Conservation (phyloP, 2,797 vertebrate genomes). For the Clarias platycephalus region DNA sequence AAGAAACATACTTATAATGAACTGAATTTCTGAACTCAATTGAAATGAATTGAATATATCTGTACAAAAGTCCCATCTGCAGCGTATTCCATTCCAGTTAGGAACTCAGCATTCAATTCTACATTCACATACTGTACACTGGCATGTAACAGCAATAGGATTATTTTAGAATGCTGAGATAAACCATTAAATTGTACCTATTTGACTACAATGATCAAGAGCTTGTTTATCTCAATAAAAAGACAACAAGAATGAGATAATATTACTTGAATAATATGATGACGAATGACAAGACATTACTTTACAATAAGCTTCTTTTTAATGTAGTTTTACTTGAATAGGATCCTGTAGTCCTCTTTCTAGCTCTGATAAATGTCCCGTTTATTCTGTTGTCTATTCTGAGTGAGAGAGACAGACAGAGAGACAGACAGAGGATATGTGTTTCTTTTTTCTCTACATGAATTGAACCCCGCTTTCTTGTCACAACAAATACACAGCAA, state of each 20-base stretch:
- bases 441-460: neutral
- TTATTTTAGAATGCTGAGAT: neutral
- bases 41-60: neutral
- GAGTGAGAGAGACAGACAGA: neutral
- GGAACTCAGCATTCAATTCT: neutral
- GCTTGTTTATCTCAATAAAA: no score
- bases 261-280: neutral
- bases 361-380: neutral
- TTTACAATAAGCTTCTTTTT: neutral
- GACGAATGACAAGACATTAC: neutral
- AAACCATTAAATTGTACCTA: neutral
- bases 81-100: neutral
- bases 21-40: neutral
- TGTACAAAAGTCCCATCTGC: neutral
- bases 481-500: neutral
- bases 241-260: neutral
- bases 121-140: no score
- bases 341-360: neutral
- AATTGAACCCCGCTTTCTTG: neutral
- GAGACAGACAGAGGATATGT: neutral
- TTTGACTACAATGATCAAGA: neutral
- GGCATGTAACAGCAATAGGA: neutral
- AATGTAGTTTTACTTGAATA: neutral
- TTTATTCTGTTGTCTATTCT: neutral
- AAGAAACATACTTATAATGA: neutral